Percentiles rank a stretch among this genome's conserved stretches.
phyloP scores from a whole-genome alignment of 2,888 invertebrate species.

The Lasius platythorax region DNA sequence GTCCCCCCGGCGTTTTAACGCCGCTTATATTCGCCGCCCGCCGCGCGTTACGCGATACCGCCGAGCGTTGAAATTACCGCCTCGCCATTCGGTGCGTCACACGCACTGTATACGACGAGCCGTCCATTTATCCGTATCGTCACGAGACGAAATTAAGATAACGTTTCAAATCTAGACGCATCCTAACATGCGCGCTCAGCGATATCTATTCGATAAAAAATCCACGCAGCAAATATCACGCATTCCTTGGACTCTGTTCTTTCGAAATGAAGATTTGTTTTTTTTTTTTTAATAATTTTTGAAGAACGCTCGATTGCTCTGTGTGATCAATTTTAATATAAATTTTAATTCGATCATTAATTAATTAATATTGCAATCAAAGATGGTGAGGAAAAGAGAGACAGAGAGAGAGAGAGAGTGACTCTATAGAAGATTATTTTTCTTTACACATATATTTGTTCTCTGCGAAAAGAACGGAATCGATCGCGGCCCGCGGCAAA shows the following conservation, averaged over 20 bases:
- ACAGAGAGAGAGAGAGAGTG: neutral
- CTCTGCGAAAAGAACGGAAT: neutral
- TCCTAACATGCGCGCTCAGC: neutral
- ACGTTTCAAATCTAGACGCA: neutral
- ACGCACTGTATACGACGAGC: neutral
- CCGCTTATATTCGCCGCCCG: neutral
- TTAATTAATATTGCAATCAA: neutral
- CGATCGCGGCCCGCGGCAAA: slow-evolving; percentile 11
- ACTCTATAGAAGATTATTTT: neutral
- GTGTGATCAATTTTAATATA: neutral
- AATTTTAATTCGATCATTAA: neutral
- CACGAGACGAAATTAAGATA: neutral
- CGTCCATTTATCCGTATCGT: neutral
- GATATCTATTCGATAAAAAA: neutral
- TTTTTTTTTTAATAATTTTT: neutral
- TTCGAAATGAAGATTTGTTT: neutral
- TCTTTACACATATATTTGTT: neutral
- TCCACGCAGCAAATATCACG: neutral
- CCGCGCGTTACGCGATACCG: slow-evolving; percentile 1
- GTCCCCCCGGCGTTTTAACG: slow-evolving; percentile 14
- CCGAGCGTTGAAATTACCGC: slow-evolving; percentile 68
- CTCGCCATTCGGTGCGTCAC: neutral
- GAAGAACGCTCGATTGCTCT: neutral
- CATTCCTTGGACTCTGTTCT: too few species aligned
- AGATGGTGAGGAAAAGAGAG: neutral